These are phyloP conservation scores for Poecilia gillii DNA, from an alignment of 2,797 vertebrate species.

Conservation along the genomic window DNA sequence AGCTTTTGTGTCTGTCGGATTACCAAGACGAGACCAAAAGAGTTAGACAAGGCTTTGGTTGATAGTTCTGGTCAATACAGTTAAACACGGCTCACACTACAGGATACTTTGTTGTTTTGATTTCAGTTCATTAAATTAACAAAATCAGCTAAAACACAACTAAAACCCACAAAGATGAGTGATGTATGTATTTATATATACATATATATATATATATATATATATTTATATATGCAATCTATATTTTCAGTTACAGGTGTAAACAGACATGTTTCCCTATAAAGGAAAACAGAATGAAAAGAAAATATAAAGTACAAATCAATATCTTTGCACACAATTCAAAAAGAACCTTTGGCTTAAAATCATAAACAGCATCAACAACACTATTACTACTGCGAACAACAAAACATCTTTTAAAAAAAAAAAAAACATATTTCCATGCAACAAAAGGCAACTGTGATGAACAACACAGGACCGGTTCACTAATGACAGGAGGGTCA, in stretches of 20 bases:
- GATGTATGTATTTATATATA: slow-evolving; percentile 75
- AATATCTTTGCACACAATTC: slow-evolving; percentile 74
- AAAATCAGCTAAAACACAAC: slow-evolving; percentile 11
- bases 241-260: slow-evolving; percentile 84
- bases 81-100: neutral
- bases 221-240: slow-evolving; percentile 84
- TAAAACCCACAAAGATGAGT: slow-evolving; percentile 65
- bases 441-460: slow-evolving; percentile 83
- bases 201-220: slow-evolving; percentile 74
- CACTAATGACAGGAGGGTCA: slow-evolving; percentile 56
- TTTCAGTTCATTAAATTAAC: neutral
- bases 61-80: neutral
- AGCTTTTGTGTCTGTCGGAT: neutral
- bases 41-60: neutral
- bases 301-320: slow-evolving; percentile 67
- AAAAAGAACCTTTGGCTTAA: slow-evolving; percentile 82
- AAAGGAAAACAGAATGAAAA: slow-evolving; percentile 63
- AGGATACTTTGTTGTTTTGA: neutral
- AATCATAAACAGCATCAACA: slow-evolving; percentile 69
- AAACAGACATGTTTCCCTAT: slow-evolving; percentile 80
- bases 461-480: slow-evolving; percentile 63
- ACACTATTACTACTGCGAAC: slow-evolving; percentile 64
- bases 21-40: neutral
- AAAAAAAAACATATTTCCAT: slow-evolving; percentile 78
- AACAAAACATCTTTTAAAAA: slow-evolving; percentile 62